Conservation (phyloP, 2,888 invertebrate species). For the Xestoiulus laeticollis region DNA sequence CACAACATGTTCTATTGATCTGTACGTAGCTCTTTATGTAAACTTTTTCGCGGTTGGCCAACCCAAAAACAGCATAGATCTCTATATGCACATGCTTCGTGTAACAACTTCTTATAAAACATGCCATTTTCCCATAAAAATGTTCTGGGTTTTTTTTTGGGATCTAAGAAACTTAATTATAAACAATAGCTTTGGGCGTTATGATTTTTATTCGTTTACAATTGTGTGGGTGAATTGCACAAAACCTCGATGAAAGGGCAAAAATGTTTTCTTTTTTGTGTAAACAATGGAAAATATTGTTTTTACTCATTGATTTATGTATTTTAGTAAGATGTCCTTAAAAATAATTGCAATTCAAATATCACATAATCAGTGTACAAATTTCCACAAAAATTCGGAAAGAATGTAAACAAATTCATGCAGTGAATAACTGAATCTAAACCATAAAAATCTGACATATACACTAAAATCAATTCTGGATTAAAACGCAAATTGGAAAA, state of each 20-base stretch:
- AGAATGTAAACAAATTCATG: neutral
- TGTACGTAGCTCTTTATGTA: neutral
- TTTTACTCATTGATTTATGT: no score
- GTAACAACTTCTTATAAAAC: neutral
- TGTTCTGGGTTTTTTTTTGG: no score
- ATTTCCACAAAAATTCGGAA: neutral
- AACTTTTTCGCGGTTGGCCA: constrained; percentile 16
- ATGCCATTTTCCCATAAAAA: neutral
- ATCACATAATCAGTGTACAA: neutral
- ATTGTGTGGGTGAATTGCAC: no score
- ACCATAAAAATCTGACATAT: constrained; percentile 14
- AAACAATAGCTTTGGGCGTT: no score
- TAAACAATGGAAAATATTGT: neutral
- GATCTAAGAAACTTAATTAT: no score
- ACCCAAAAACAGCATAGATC: constrained; percentile 3
- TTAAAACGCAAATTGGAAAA: constrained; percentile 10
- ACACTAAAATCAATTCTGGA: constrained; percentile 7
- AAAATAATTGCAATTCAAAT: neutral
- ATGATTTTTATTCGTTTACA: no score
- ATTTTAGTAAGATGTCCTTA: no score
- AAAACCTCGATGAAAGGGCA: no score
- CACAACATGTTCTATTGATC: neutral
- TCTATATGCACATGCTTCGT: neutral
- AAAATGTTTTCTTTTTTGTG: neutral
- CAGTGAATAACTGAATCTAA: neutral